Base-by-base conservation (phyloP, 2,113 vertebrate genomes). In the Ploceus nigricollis region DNA sequence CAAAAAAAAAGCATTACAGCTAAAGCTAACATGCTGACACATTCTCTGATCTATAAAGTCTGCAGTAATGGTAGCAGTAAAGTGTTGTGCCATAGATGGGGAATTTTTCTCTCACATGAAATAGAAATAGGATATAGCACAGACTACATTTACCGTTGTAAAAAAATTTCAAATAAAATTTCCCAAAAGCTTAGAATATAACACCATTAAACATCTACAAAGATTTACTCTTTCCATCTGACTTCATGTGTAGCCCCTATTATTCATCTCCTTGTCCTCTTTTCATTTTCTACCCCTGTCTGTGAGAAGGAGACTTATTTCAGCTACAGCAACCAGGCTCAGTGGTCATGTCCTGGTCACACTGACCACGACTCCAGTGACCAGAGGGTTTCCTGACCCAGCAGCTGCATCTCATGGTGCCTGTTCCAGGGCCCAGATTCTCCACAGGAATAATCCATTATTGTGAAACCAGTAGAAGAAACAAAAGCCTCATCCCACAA, bases 11-110 rank as follows among this genome's bases (percentile, higher is more conserved):
- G 95, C 95, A 96, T 97, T 96, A 97, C 93, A 82, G 96, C 94
- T 96, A 97, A 97, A 97, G 94, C 97, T 96, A 97, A 96, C 97
- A 97, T 90, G 95, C 97, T 98, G 98, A 97, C 97, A 97, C 94
- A 95, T 98, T 98, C 97, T 96, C 97, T 97, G 96, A 98, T 97
- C 98, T 97, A 97, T 97, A 98, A 98, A 98, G 96, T 96, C 97
- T 97, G 96, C 97, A 69, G 95, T 97, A 97, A 98, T 95, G 96
- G 97, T 80, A 97, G 96, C 91, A 95, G 97, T 97, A 98, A 98
- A 98, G 90, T 25, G 58, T 93, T 95, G 94, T 78, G 85, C 94
- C 97, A 96, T 96, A 97, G 96, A 98, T 19, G 73, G 73, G 92
- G 93, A 93, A 96, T 97, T 97, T 97, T 96, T 96, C 95, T 96